Conservation (phyloP, 2,797 vertebrate genomes). For the Leucoraja ocellata region DNA sequence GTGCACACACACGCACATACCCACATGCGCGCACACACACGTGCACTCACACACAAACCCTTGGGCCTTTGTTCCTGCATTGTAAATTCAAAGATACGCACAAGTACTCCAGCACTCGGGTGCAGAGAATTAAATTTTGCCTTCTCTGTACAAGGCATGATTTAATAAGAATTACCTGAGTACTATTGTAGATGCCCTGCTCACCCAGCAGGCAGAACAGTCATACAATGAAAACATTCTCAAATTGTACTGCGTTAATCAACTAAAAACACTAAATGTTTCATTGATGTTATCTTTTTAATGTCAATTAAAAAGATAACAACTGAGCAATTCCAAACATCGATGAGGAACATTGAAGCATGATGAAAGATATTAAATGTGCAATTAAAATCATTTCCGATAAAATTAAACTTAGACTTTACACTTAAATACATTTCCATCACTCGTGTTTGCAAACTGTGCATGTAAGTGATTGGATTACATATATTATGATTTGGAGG, state of each 20-base stretch:
- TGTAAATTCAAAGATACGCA: neutral
- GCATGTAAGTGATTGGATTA: neutral
- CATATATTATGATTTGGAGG: neutral
- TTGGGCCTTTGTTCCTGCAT: neutral
- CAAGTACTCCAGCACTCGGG: neutral
- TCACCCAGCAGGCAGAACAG: neutral
- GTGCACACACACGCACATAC: neutral
- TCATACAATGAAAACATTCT: neutral
- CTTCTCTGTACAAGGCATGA: neutral
- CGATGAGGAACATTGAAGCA: neutral
- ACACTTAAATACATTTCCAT: neutral
- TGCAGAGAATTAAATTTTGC: conserved; percentile 11
- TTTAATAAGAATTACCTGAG: neutral
- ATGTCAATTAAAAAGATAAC: neutral
- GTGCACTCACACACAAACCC: neutral
- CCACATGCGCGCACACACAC: no score
- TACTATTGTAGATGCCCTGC: neutral
- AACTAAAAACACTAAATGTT: neutral
- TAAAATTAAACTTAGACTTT: neutral
- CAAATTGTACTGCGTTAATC: neutral
- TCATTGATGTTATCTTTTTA: conserved; percentile 10
- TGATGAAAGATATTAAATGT: neutral
- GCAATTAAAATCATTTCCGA: conserved; percentile 1
- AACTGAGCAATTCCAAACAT: neutral
- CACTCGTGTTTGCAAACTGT: neutral